Conservation (phyloP, 2,113 vertebrate species). For the Halcyon malimbica region DNA sequence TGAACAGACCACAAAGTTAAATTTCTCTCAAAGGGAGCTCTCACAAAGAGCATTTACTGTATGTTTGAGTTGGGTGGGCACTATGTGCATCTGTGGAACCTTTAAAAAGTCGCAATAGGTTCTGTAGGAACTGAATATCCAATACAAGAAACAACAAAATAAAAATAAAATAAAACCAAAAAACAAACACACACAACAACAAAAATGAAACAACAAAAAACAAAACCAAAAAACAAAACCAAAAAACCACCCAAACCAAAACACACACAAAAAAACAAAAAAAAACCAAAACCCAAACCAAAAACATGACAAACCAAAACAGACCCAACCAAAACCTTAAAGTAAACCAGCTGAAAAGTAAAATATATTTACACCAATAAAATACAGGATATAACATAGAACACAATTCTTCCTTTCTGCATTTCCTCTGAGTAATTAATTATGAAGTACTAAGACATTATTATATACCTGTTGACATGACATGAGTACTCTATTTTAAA, state of each 20-base stretch:
- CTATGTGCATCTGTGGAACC: neutral
- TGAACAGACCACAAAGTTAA: neutral
- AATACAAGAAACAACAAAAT: neutral
- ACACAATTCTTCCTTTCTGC: neutral
- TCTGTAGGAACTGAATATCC: neutral
- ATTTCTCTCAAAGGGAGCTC: neutral
- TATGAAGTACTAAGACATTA: neutral
- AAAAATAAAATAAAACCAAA: neutral
- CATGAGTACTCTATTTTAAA: neutral
- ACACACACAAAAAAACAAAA: too few species aligned
- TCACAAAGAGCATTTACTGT: neutral
- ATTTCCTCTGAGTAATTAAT: slow-evolving; percentile 12
- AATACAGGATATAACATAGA: neutral
- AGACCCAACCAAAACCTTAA: neutral
- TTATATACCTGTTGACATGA: neutral
- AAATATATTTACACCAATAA: neutral
- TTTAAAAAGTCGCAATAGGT: neutral
- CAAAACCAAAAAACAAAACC: too few species aligned
- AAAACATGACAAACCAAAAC: neutral
- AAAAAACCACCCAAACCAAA: neutral
- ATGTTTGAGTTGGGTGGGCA: neutral
- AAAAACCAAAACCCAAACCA: neutral
- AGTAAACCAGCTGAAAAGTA: neutral
- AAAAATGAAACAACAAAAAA: neutral
- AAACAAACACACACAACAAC: neutral